phyloP scores from a whole-genome alignment of 2,888 invertebrate genomes.

The Drosophila vallismaia region DNA sequence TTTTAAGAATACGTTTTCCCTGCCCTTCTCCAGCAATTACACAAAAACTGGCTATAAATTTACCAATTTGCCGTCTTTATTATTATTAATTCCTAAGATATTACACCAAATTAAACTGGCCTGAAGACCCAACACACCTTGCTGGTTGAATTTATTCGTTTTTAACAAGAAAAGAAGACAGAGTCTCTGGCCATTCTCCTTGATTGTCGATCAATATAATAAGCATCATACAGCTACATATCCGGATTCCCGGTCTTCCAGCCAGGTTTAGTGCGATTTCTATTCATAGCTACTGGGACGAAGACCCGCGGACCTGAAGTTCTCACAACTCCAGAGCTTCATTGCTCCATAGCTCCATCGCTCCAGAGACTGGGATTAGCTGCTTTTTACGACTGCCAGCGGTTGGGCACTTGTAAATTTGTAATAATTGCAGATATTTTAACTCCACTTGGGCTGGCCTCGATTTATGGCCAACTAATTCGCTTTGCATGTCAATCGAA shows the following conservation, averaged over 20 bases:
- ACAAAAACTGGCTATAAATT: not conserved
- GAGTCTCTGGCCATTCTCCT: not conserved
- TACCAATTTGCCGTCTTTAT: not conserved
- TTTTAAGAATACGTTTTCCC: not conserved
- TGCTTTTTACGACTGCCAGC: constrained; percentile 24
- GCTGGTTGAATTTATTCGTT: not conserved
- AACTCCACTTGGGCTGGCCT: constrained; percentile 34
- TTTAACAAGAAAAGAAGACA: not conserved
- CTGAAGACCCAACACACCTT: not conserved
- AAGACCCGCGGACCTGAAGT: not conserved
- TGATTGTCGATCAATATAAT: not conserved
- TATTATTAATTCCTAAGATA: not conserved
- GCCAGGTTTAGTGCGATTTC: constrained; percentile 1
- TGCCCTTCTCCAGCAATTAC: not conserved
- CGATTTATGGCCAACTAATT: constrained; percentile 70
- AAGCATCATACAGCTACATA: not conserved
- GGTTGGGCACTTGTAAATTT: constrained; percentile 47
- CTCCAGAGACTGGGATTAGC: not conserved
- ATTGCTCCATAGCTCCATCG: not conserved
- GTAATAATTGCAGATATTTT: constrained; percentile 52
- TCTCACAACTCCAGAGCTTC: constrained; percentile 9
- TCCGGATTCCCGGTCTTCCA: constrained; percentile 1
- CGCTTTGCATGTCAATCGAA: constrained; percentile 76
- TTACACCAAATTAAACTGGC: constrained; percentile 2
- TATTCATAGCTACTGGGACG: not conserved